Base-by-base conservation (phyloP, 2,888 invertebrate genomes). In the Gnatocerus cornutus region DNA sequence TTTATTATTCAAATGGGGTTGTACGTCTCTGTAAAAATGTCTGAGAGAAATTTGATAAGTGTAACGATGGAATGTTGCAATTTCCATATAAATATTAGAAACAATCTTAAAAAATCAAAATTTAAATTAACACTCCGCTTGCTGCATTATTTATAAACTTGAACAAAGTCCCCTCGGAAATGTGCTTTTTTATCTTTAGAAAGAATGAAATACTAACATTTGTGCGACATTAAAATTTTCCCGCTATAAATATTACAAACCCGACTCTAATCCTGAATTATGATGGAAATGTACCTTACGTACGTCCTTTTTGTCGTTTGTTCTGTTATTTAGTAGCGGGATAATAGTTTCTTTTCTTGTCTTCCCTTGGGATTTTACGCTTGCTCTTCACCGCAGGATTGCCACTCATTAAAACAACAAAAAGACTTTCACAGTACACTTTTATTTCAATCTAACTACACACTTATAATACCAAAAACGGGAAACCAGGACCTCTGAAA, bases 161-260 rank as follows among this genome's bases (percentile, higher is more conserved):
- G 50, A 37, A 14, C 27, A 39, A 8, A 12, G 37, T 65, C 56
- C 30, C 50, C 16, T 7, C 39, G 43, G 67, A 46, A 62, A 62
- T 62, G 43, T 61, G 27, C 29, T 58, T 62, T 52, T 62, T 59
- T 59, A 56, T 55, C 46, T 39, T 62, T 48, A 21, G 12, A 55
- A 55, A 65, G 59, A 64, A 56, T 37, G 48, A 67, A 65, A 65
- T 46, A 66, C 62, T 67, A 76, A 77, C 83, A 82, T 80, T 81
- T 82, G 83, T 73, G 74, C 72, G 80, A 81, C 81, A 80, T 83
- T 82, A 82, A 79, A 82, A 81, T 83, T 82, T 81, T 82, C 82
- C 77, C 77, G 78, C 77, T 74, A 80, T 83, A 83, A 83, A 83
- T 83, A 82, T 77, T 71, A 74, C 75, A 73, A 76, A 76, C 77